These are phyloP conservation scores for Vultur gryphus DNA, from an alignment of 2,797 vertebrate species.

Conservation along the genomic window DNA sequence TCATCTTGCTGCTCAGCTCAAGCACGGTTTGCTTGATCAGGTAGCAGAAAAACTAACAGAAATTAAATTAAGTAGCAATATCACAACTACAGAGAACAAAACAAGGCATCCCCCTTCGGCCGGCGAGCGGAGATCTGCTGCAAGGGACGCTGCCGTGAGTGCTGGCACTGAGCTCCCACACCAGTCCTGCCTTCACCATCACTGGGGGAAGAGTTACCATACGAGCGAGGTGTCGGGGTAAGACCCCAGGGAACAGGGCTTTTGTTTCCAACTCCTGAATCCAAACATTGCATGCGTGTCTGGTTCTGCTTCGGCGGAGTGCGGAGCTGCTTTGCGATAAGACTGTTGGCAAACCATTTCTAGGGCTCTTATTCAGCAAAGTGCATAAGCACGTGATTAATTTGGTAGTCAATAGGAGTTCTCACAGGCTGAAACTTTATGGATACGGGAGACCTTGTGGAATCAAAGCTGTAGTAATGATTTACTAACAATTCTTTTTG, in stretches of 20 bases:
- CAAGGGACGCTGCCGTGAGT: not conserved
- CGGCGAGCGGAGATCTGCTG: constrained; percentile 3
- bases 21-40: constrained; percentile 12
- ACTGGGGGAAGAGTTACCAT: accelerated
- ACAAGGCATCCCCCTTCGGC: not conserved
- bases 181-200: not conserved
- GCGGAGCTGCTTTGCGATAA: not conserved
- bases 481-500: not conserved
- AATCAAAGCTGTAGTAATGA: not conserved
- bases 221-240: not conserved
- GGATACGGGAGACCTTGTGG: not conserved
- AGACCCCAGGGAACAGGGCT: not conserved
- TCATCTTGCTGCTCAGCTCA: not conserved
- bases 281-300: accelerated
- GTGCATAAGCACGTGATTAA: not conserved
- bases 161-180: not conserved
- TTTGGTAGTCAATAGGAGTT: not conserved
- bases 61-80: constrained; percentile 32
- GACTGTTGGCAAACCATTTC: not conserved
- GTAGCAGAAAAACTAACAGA: constrained; percentile 1
- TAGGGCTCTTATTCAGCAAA: not conserved
- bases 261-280: not conserved
- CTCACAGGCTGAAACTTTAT: not conserved
- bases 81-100: not conserved
- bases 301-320: not conserved